phyloP scores from a whole-genome alignment of 2,113 vertebrate species.

The Cairina moschata region DNA sequence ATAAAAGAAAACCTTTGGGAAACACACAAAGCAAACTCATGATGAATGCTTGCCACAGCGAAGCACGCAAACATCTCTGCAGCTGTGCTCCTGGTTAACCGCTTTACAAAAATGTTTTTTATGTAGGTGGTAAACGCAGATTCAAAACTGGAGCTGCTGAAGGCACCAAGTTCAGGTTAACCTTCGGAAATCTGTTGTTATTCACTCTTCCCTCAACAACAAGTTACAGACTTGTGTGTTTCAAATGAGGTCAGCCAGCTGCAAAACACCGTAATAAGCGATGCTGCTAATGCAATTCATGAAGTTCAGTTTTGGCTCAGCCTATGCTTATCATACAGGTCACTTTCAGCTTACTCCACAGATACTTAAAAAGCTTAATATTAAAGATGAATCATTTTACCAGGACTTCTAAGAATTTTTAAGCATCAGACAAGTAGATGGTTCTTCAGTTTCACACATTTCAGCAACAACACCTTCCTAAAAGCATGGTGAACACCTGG shows the following conservation, averaged over 20 bases:
- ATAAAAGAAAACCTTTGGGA: neutral
- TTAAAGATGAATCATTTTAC: neutral
- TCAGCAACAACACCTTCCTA: neutral
- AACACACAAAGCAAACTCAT: constrained; percentile 28
- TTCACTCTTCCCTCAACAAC: constrained; percentile 48
- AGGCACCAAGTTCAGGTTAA: constrained; percentile 72
- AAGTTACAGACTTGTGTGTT: constrained; percentile 43
- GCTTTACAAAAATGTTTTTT: constrained; percentile 75
- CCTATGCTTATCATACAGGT: constrained; percentile 10
- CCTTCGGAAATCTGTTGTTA: constrained; percentile 67
- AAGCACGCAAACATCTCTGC: constrained; percentile 60
- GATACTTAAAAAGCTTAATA: neutral
- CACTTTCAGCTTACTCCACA: constrained; percentile 42
- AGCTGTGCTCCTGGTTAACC: constrained; percentile 79
- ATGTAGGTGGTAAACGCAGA: constrained; percentile 73
- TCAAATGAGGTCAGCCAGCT: constrained; percentile 68
- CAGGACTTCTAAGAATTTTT: neutral
- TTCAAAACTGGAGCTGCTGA: constrained; percentile 61
- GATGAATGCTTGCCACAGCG: constrained; percentile 50
- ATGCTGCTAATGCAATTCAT: constrained; percentile 49
- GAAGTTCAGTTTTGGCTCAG: neutral
- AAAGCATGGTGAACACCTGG: rapidly evolving
- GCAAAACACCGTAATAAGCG: constrained; percentile 58
- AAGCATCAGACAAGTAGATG: neutral
- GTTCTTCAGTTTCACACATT: neutral